These are phyloP conservation scores for Zele albiditarsus DNA, from an alignment of 2,888 invertebrate genomes.

Conservation along the genomic window DNA sequence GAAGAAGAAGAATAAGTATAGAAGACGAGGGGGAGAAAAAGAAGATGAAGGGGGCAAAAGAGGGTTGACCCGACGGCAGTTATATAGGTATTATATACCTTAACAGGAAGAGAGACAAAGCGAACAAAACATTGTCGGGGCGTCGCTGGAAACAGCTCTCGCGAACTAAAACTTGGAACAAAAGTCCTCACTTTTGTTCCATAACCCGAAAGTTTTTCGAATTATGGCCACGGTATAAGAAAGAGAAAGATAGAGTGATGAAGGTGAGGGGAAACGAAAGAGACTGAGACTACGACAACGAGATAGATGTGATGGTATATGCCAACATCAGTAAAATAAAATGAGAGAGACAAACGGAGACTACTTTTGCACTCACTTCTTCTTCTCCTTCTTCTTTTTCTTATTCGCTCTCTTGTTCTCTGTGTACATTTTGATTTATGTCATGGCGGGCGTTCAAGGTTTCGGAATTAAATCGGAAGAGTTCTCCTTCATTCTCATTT, in stretches of 20 bases:
- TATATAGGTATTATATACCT: conserved; percentile 60
- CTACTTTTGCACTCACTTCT: conserved; percentile 5
- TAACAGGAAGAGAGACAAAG: conserved; percentile 70
- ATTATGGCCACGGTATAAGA: conserved; percentile 62
- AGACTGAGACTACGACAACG: conserved; percentile 37
- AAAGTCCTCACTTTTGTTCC: conserved; percentile 71
- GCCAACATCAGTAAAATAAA: conserved; percentile 30
- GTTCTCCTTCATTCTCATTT: conserved; percentile 18
- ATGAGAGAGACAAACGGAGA: conserved; percentile 4
- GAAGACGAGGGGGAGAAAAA: conserved; percentile 15
- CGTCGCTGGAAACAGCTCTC: conserved; percentile 68
- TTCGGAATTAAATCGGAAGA: conserved; percentile 60
- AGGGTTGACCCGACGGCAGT: conserved; percentile 49
- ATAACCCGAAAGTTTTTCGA: conserved; percentile 68
- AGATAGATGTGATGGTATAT: conserved; percentile 44
- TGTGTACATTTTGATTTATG: conserved; percentile 58
- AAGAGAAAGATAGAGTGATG: conserved; percentile 24
- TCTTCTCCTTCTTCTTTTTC: not conserved
- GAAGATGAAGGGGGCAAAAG: conserved; percentile 42
- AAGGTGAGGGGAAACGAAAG: conserved; percentile 47
- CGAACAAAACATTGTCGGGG: conserved; percentile 70
- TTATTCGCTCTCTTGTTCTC: conserved; percentile 4
- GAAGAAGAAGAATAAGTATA: not conserved
- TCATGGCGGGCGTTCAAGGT: conserved; percentile 54
- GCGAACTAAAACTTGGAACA: conserved; percentile 69